These are phyloP conservation scores for Autographa gamma DNA, from an alignment of 2,888 invertebrate genomes.

Conservation along the genomic window DNA sequence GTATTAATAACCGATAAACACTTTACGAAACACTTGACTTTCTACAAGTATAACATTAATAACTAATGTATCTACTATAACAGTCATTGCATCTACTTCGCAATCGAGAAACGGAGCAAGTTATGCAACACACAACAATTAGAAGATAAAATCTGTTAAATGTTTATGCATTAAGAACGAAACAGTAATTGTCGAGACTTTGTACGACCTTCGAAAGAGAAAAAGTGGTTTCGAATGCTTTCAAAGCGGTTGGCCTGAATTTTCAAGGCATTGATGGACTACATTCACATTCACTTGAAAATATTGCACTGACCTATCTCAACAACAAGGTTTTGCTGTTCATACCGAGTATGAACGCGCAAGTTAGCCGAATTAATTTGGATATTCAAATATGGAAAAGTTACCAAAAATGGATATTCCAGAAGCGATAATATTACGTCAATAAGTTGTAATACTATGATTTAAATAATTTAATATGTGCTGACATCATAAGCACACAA, in stretches of 20 bases:
- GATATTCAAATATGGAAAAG: not conserved
- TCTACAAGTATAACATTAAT: slow-evolving; percentile 25
- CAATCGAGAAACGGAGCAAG: slow-evolving; percentile 20
- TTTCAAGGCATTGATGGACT: slow-evolving; percentile 8
- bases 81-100: slow-evolving; percentile 13
- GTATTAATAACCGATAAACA: slow-evolving; percentile 22
- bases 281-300: not conserved
- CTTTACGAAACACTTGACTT: slow-evolving; percentile 19
- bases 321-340: not conserved
- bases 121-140: slow-evolving; percentile 36
- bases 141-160: slow-evolving; percentile 35
- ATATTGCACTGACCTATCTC: slow-evolving; percentile 9
- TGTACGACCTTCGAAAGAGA: slow-evolving; percentile 32
- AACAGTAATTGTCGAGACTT: slow-evolving; percentile 1
- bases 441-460: not conserved
- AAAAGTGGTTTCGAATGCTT: slow-evolving; percentile 41
- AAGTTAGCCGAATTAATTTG: no score
- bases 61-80: slow-evolving; percentile 12
- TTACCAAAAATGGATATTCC: not conserved
- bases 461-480: not conserved
- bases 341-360: not conserved
- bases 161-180: not conserved
- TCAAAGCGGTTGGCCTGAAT: slow-evolving; percentile 37
- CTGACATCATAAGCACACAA: not conserved
- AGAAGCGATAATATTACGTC: not conserved